Evolutionary conservation across 2,888 invertebrate species (phyloP).

Genomic region (Oconnorella tubifera): DNA sequence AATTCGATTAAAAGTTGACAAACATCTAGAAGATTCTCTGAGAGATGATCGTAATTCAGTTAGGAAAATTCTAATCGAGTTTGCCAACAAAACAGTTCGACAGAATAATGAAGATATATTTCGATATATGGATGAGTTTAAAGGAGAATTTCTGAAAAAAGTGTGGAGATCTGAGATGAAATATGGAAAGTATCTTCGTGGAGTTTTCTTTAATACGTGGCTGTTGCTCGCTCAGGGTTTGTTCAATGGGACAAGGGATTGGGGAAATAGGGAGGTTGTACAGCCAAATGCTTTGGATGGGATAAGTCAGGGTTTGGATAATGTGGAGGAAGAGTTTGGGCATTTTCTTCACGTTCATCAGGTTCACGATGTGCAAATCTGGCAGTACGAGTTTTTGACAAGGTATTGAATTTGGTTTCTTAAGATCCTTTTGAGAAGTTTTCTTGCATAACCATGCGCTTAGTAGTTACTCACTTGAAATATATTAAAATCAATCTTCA

Average conservation of each 20-base stretch:
- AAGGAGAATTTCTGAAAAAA: neutral
- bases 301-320: neutral
- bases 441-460: no score
- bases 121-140: neutral
- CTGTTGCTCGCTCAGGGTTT: neutral
- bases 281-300: neutral
- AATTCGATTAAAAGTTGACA: neutral
- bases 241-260: neutral
- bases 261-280: neutral
- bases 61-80: neutral
- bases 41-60: neutral
- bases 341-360: slow-evolving; percentile 8
- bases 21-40: neutral
- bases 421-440: no score
- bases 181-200: neutral
- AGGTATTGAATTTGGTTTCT: neutral
- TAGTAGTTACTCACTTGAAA: no score
- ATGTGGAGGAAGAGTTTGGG: neutral
- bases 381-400: neutral
- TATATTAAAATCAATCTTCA: no score
- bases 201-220: neutral
- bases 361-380: slow-evolving; percentile 1
- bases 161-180: neutral
- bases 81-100: neutral
- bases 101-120: neutral